Conservation (phyloP, 23 tunicate genomes). For the Halocynthia aurantium region DNA sequence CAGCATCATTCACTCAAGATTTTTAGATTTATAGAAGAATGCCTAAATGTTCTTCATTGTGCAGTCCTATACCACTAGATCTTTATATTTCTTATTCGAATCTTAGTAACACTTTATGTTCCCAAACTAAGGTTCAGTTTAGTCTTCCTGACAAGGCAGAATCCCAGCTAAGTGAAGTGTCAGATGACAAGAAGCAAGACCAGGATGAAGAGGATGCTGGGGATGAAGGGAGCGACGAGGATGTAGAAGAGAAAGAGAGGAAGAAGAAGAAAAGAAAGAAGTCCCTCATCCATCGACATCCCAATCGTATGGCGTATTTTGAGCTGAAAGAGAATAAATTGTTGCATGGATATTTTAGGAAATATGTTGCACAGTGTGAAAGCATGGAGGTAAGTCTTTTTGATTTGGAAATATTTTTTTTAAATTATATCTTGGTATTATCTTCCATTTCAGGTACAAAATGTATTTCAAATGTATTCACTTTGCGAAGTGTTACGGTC, state of each 20-base stretch:
- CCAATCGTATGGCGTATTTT: slow-evolving; percentile 52
- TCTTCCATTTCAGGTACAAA: slow-evolving; percentile 42
- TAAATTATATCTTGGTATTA: neutral
- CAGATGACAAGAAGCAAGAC: slow-evolving; percentile 21
- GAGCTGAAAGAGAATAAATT: slow-evolving; percentile 71
- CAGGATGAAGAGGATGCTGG: slow-evolving; percentile 20
- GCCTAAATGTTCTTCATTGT: no score
- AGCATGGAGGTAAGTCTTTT: slow-evolving; percentile 60
- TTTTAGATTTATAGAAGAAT: no score
- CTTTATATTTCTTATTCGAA: neutral
- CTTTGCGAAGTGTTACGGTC: slow-evolving; percentile 51
- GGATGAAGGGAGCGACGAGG: slow-evolving; percentile 49
- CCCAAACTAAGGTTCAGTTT: slow-evolving; percentile 56
- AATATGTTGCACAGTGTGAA: slow-evolving; percentile 79
- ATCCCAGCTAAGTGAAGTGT: neutral
- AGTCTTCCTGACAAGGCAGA: slow-evolving; percentile 43
- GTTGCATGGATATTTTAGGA: slow-evolving; percentile 49
- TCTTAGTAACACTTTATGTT: neutral
- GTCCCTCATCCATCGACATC: slow-evolving; percentile 50
- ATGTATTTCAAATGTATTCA: slow-evolving; percentile 71
- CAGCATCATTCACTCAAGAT: no score
- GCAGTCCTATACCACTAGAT: no score
- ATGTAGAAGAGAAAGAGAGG: slow-evolving; percentile 26
- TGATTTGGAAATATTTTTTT: neutral
- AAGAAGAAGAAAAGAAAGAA: slow-evolving; percentile 59